phyloP scores from a whole-genome alignment of 2,797 vertebrate species.

The Karalla daura region DNA sequence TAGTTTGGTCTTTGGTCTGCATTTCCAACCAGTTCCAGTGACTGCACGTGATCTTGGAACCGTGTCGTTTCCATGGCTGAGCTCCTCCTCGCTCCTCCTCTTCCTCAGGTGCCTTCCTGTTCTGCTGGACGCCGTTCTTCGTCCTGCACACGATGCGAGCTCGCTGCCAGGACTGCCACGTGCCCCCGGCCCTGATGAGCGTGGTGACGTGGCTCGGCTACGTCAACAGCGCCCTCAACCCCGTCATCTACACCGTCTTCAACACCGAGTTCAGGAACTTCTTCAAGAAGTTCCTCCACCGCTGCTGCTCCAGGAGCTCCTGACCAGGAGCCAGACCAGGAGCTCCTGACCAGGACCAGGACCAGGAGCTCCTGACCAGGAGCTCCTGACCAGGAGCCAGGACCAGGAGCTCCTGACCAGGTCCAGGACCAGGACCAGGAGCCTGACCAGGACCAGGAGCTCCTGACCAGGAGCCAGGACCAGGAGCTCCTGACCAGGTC shows the following conservation, averaged over 20 bases:
- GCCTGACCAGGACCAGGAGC: constrained; percentile 1
- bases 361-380: background rate
- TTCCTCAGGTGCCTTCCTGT: constrained; percentile 89
- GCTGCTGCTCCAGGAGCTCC: constrained; percentile 68
- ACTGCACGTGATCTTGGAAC: no score
- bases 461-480: background rate
- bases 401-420: background rate
- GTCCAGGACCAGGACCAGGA: no score
- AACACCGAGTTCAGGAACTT: constrained; percentile 93
- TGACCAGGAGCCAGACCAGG: background rate
- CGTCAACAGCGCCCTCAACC: constrained; percentile 96
- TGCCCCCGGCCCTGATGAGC: constrained; percentile 88
- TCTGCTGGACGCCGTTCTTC: constrained; percentile 98
- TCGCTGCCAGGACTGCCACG: constrained; percentile 86
- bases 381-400: background rate
- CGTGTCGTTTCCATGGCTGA: no score
- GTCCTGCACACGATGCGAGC: constrained; percentile 92
- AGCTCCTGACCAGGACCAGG: background rate
- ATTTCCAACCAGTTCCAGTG: no score
- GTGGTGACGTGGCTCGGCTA: constrained; percentile 97
- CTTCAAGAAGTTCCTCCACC: constrained; percentile 89
- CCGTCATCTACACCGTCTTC: constrained; percentile 94
- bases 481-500: background rate
- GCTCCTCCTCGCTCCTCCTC: background rate
- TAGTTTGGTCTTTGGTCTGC: no score